phyloP scores from a whole-genome alignment of 2,113 vertebrate genomes.

The Cryptomyrus ogoouensis region DNA sequence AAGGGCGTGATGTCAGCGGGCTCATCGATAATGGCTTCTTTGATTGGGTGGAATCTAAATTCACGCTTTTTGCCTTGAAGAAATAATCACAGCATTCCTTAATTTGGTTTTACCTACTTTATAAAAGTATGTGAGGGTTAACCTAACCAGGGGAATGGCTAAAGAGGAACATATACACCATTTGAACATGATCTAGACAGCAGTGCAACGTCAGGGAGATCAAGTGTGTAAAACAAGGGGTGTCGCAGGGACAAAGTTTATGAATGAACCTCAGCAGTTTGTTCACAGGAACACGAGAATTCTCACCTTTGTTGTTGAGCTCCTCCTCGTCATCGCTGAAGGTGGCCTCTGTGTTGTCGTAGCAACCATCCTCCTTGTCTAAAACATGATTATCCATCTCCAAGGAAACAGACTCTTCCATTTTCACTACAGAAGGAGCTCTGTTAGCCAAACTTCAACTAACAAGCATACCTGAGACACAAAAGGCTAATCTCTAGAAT shows the following conservation, averaged over 20 bases:
- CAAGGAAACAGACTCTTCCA: slow-evolving; percentile 78
- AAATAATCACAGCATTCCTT: neutral
- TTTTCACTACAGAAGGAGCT: slow-evolving; percentile 65
- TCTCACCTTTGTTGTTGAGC: slow-evolving; percentile 77
- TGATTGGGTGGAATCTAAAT: slow-evolving; percentile 90
- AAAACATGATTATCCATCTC: slow-evolving; percentile 88
- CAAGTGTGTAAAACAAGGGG: neutral
- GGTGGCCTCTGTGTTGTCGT: slow-evolving; percentile 84
- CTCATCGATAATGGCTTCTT: slow-evolving; percentile 83
- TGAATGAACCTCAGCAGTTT: neutral
- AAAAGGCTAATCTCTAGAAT: neutral
- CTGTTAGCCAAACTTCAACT: neutral
- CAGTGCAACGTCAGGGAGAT: neutral
- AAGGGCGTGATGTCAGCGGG: slow-evolving; percentile 88
- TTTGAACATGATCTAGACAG: neutral
- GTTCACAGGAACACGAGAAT: neutral
- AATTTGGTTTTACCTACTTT: neutral
- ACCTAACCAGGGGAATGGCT: neutral
- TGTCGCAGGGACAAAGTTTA: neutral
- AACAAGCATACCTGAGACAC: neutral
- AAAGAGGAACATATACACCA: fast-evolving
- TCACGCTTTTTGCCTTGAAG: slow-evolving; percentile 84
- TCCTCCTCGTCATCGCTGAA: slow-evolving; percentile 95
- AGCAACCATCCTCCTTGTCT: slow-evolving; percentile 91
- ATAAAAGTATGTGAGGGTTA: neutral